Conservation (phyloP, 2,888 invertebrate species). For the Drosophila ustulata region DNA sequence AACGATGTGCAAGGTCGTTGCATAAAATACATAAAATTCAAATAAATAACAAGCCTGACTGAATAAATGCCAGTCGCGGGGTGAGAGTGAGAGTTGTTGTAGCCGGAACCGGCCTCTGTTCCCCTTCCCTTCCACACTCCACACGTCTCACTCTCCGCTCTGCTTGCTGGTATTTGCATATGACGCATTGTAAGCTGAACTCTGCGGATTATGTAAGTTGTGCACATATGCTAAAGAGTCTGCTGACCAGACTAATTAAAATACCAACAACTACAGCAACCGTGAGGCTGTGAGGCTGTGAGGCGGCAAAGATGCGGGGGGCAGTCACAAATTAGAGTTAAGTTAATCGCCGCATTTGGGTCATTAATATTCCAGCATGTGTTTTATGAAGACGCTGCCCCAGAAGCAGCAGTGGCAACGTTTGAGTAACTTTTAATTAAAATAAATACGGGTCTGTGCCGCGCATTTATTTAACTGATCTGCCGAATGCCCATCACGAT, state of each 20-base stretch:
- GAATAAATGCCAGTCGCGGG: constrained; percentile 48
- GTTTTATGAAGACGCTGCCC: constrained; percentile 36
- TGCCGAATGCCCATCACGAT: constrained; percentile 4
- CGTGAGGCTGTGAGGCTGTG: constrained; percentile 7
- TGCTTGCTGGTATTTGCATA: constrained; percentile 39
- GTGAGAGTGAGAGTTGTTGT: constrained; percentile 53
- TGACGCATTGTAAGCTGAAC: constrained; percentile 47
- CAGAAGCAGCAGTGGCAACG: constrained; percentile 37
- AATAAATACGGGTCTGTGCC: constrained; percentile 20
- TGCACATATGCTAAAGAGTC: constrained; percentile 54
- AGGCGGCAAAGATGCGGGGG: background rate
- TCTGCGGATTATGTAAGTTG: constrained; percentile 36
- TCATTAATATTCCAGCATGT: constrained; percentile 45
- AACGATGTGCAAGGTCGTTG: constrained; percentile 77
- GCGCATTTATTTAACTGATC: constrained; percentile 11
- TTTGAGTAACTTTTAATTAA: constrained; percentile 72
- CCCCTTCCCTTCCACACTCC: background rate
- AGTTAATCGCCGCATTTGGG: constrained; percentile 45
- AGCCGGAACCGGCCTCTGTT: constrained; percentile 47
- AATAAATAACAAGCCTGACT: constrained; percentile 70
- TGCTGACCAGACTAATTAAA: constrained; percentile 52
- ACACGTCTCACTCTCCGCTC: background rate
- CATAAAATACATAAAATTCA: constrained; percentile 77
- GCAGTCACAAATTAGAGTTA: constrained; percentile 47
- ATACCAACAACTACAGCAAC: constrained; percentile 17